Evolutionary conservation across 1,140 invertebrate species (phyloP).

Genomic region (Anoplolepis gracilipes): DNA sequence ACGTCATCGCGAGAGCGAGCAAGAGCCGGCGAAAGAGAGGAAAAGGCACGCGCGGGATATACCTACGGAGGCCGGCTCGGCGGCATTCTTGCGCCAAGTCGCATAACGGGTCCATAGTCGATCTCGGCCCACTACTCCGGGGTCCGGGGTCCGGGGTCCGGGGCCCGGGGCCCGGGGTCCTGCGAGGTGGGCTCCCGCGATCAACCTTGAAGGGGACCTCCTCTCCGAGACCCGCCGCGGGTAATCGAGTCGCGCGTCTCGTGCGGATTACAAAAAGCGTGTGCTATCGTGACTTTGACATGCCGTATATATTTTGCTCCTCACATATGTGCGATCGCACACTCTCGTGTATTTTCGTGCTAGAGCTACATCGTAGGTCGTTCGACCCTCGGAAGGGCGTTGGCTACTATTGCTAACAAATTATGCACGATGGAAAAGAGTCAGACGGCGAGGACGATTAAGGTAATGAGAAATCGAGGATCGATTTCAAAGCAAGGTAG

Average conservation of each 20-base stretch:
- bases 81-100: conserved; percentile 73
- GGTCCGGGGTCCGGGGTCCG: no score
- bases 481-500: conserved; percentile 40
- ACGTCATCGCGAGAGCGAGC: background rate
- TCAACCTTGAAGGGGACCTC: conserved; percentile 64
- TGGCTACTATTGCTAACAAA: background rate
- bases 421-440: background rate
- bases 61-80: conserved; percentile 67
- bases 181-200: conserved; percentile 56
- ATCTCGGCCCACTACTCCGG: conserved; percentile 66
- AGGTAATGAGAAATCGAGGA: conserved; percentile 44
- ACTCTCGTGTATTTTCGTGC: background rate
- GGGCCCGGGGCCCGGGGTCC: no score
- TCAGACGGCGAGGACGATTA: conserved; percentile 39
- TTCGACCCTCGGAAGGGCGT: conserved; percentile 24
- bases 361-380: conserved; percentile 4
- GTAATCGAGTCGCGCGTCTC: conserved; percentile 40
- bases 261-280: conserved; percentile 24
- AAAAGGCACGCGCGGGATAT: conserved; percentile 44
- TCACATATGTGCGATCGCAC: background rate
- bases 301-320: conserved; percentile 8
- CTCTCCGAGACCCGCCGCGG: conserved; percentile 22
- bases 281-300: background rate
- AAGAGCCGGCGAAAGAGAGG: conserved; percentile 28
- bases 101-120: conserved; percentile 72